Percentiles rank a stretch among this genome's conserved stretches.
Evolutionary conservation across 1,140 invertebrate species (phyloP).

Genomic region (Anadara kagoshimensis): DNA sequence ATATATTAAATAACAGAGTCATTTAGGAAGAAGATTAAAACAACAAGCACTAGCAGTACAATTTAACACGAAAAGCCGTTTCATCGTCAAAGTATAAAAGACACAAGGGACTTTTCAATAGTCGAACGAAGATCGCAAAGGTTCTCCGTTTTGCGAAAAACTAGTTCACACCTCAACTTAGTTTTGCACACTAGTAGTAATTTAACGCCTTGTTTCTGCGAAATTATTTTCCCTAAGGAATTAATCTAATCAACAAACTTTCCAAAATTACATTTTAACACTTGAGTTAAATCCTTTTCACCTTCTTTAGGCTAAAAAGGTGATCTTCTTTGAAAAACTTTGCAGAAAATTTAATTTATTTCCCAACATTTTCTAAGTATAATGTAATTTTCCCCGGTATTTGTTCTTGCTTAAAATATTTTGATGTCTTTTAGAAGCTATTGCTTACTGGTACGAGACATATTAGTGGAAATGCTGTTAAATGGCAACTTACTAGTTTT

Average conservation of each 20-base stretch:
- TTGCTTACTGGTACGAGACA: neutral
- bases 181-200: constrained; percentile 10
- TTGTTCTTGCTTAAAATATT: neutral
- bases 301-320: neutral
- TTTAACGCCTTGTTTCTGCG: constrained; percentile 17
- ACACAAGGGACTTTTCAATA: too few species aligned
- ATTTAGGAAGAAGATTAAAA: too few species aligned
- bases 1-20: too few species aligned
- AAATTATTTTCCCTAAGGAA: constrained; percentile 9
- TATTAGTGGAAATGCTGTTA: too few species aligned
- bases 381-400: neutral
- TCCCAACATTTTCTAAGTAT: neutral
- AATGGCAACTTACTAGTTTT: too few species aligned
- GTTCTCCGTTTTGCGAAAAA: too few species aligned
- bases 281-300: constrained; percentile 24
- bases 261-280: constrained; percentile 31
- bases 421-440: neutral
- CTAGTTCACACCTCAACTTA: too few species aligned
- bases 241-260: constrained; percentile 13
- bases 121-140: too few species aligned
- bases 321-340: neutral
- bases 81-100: too few species aligned
- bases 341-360: neutral
- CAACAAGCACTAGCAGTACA: too few species aligned
- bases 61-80: too few species aligned